These are phyloP conservation scores for cattle (Bos taurus) DNA, from an alignment of 2,113 vertebrate species.

Conservation along the genomic window ARS-UCD2.0 NC_037328.1:154558501-154559000, in stretches of 20 bases:
- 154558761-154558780: slow-evolving; percentile 72
- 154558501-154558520: not conserved
- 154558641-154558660: slow-evolving; percentile 77
- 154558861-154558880: slow-evolving; percentile 77
- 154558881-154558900: slow-evolving; percentile 73
- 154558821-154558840: slow-evolving; percentile 77
- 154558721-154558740: slow-evolving; percentile 78
- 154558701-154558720: slow-evolving; percentile 69
- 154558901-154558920: slow-evolving; percentile 80
- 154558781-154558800: slow-evolving; percentile 77
- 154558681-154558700: slow-evolving; percentile 69
- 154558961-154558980: slow-evolving; percentile 73
- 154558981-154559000: slow-evolving; percentile 62
- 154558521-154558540: slow-evolving; percentile 65
- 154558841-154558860: slow-evolving; percentile 72
- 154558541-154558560: slow-evolving; percentile 69
- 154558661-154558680: slow-evolving; percentile 71
- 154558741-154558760: slow-evolving; percentile 76
- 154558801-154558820: slow-evolving; percentile 72
- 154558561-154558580: slow-evolving; percentile 70
- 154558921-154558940: slow-evolving; percentile 79
- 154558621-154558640: slow-evolving; percentile 79
- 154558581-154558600: slow-evolving; percentile 68
- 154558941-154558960: slow-evolving; percentile 74
- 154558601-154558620: slow-evolving; percentile 74